A percentile compares a stretch with the other conserved stretches of the same genome.
phyloP scores from a whole-genome alignment of 2,113 vertebrate species.

The Urocolius indicus region DNA sequence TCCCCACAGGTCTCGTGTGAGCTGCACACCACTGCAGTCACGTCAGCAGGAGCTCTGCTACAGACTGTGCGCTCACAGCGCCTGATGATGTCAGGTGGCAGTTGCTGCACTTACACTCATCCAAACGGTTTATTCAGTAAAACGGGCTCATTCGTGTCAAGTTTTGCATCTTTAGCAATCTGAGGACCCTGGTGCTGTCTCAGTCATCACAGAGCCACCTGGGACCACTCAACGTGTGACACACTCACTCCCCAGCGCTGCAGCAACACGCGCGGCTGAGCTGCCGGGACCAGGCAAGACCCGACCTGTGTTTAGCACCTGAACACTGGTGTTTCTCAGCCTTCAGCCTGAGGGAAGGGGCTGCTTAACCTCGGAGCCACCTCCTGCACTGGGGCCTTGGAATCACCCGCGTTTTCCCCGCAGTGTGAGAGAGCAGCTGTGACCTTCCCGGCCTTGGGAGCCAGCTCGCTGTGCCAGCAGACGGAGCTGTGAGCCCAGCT shows the following conservation, averaged over 20 bases:
- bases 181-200: background rate
- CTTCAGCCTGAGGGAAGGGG: background rate
- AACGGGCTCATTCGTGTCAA: background rate
- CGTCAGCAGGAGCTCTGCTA: background rate
- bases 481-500: background rate
- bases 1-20: background rate
- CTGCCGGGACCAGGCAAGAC: no score
- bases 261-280: no score
- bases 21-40: accelerated
- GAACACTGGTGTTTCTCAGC: no score
- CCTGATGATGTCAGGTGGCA: background rate
- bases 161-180: background rate
- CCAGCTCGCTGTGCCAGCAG: background rate
- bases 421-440: no score
- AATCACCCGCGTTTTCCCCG: accelerated
- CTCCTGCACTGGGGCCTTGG: accelerated
- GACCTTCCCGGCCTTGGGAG: no score
- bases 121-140: background rate
- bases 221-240: background rate
- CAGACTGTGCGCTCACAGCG: background rate
- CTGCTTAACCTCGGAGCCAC: accelerated
- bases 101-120: background rate
- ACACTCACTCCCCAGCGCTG: no score
- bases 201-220: accelerated
- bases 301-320: no score